Conservation (phyloP, 2,797 vertebrate species). For the Spea hammondii region DNA sequence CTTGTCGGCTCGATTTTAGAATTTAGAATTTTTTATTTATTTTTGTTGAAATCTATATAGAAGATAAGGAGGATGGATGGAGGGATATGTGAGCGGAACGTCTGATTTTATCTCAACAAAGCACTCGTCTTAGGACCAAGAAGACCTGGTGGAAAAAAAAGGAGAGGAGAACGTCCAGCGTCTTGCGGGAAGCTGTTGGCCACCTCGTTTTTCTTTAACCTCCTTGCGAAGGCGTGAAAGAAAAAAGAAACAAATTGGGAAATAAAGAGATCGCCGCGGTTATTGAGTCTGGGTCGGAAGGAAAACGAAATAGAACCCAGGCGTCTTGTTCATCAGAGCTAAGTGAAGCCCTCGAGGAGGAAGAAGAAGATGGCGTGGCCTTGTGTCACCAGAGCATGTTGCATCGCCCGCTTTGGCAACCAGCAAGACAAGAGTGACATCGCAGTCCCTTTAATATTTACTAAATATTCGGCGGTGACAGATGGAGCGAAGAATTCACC, state of each 20-base stretch:
- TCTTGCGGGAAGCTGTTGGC: background rate
- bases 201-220: background rate
- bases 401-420: slow-evolving; percentile 97
- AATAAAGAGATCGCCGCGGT: slow-evolving; percentile 4
- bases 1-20: slow-evolving; percentile 36
- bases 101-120: too few species aligned
- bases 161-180: background rate
- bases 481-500: slow-evolving; percentile 68
- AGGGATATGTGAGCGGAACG: background rate
- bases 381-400: slow-evolving; percentile 95
- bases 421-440: slow-evolving; percentile 97
- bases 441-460: slow-evolving; percentile 90
- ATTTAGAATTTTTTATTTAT: background rate
- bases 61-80: slow-evolving; percentile 15
- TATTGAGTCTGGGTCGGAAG: background rate
- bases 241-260: background rate
- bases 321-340: too few species aligned
- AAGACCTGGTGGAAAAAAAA: background rate
- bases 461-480: slow-evolving; percentile 89
- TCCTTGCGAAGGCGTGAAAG: background rate
- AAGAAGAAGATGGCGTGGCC: slow-evolving; percentile 87
- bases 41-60: background rate
- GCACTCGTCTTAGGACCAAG: background rate
- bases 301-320: background rate
- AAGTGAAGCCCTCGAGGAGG: slow-evolving; percentile 20